Evolutionary conservation across 2,113 vertebrate genomes (phyloP).

Genomic region (Notothenia coriiceps): DNA sequence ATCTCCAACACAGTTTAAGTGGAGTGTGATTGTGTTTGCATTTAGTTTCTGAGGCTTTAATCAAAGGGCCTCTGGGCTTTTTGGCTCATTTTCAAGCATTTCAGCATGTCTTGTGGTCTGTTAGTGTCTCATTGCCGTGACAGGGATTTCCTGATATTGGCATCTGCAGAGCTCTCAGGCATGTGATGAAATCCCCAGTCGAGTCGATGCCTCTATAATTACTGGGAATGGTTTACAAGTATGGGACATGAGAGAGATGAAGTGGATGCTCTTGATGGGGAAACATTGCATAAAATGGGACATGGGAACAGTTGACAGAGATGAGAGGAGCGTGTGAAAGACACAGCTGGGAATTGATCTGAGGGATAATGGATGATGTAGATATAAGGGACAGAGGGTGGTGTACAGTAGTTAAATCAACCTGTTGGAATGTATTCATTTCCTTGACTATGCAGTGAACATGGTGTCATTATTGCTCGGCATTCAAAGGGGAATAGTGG

Average conservation of each 20-base stretch:
- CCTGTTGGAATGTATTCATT: not conserved
- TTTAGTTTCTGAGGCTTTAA: conserved; percentile 48
- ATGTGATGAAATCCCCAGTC: conserved; percentile 68
- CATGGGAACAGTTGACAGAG: conserved; percentile 45
- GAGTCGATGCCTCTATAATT: conserved; percentile 58
- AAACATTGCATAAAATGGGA: conserved; percentile 54
- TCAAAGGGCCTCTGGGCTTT: conserved; percentile 39
- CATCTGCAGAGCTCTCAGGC: conserved; percentile 57
- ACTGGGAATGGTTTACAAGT: conserved; percentile 62
- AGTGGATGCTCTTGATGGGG: conserved; percentile 60
- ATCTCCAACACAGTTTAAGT: conserved; percentile 7
- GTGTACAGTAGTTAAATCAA: not conserved
- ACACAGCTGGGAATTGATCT: conserved; percentile 3
- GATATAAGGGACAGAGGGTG: conserved; percentile 7
- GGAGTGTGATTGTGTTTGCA: conserved; percentile 19
- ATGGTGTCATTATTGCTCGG: conserved; percentile 3
- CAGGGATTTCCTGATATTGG: conserved; percentile 65
- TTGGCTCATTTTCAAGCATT: conserved; percentile 48
- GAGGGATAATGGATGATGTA: conserved; percentile 20
- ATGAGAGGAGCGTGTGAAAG: conserved; percentile 32
- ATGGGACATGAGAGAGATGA: conserved; percentile 50
- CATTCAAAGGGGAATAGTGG: not conserved
- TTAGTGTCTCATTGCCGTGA: conserved; percentile 63
- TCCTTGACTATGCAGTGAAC: conserved; percentile 2
- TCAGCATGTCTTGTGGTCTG: conserved; percentile 54